These are phyloP conservation scores for Trematomus bernacchii DNA, from an alignment of 2,797 vertebrate genomes.

Conservation along the genomic window DNA sequence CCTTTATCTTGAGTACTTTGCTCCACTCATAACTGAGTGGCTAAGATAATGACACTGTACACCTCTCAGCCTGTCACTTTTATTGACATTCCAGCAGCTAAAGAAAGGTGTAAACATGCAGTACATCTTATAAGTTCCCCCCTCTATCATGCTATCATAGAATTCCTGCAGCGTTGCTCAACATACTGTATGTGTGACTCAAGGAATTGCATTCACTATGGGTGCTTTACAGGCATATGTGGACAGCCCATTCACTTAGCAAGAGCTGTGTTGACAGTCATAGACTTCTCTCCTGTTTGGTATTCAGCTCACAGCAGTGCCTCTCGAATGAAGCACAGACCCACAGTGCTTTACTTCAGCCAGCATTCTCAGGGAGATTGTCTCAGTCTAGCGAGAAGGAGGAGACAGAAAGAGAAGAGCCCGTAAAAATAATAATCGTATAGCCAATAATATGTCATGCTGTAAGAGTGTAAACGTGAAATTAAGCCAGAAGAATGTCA, in stretches of 20 bases:
- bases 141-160: conserved; percentile 8
- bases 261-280: conserved; percentile 62
- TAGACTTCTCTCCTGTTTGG: conserved; percentile 68
- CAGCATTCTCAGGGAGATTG: conserved; percentile 52
- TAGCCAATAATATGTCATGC: conserved; percentile 34
- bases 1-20: conserved; percentile 75
- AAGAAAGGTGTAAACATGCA: conserved; percentile 55
- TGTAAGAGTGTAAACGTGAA: conserved; percentile 20
- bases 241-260: conserved; percentile 52
- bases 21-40: conserved; percentile 59
- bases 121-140: background rate
- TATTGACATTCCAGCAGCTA: conserved; percentile 68
- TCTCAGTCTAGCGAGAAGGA: conserved; percentile 51
- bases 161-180: conserved; percentile 4
- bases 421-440: conserved; percentile 18
- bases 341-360: conserved; percentile 64
- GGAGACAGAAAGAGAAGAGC: conserved; percentile 35
- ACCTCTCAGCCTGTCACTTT: conserved; percentile 48
- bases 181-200: conserved; percentile 15
- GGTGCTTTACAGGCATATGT: conserved; percentile 45
- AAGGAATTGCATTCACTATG: conserved; percentile 20
- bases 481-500: conserved; percentile 9
- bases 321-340: conserved; percentile 72
- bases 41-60: conserved; percentile 61
- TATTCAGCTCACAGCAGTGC: conserved; percentile 77